Conservation (phyloP, 2,113 vertebrate genomes). For the Anolis carolinensis region DNA sequence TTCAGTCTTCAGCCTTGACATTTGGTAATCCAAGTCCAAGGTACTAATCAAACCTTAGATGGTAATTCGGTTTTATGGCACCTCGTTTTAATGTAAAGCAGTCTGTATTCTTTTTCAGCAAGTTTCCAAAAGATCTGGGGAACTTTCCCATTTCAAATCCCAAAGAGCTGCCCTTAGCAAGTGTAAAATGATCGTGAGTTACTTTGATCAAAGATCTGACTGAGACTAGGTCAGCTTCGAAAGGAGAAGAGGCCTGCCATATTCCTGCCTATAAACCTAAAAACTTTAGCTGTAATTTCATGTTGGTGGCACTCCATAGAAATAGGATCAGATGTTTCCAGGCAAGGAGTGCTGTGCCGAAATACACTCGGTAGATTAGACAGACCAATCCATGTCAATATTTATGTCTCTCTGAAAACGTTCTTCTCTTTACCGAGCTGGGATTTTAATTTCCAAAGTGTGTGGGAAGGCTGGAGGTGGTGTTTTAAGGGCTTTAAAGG, state of each 20-base stretch:
- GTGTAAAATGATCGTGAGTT: not conserved
- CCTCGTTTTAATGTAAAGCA: too few relatives aligned
- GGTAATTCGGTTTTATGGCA: too few relatives aligned
- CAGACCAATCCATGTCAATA: conserved; percentile 25
- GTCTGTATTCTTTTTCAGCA: too few relatives aligned
- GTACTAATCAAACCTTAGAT: too few relatives aligned
- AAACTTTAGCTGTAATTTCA: not conserved
- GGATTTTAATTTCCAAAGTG: not conserved
- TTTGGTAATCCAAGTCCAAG: too few relatives aligned
- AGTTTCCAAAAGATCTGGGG: too few relatives aligned
- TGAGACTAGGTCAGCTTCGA: not conserved
- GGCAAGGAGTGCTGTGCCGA: not conserved
- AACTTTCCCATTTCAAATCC: too few relatives aligned
- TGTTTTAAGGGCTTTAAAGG: conserved; percentile 27
- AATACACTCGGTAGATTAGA: not conserved
- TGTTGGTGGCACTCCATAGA: not conserved
- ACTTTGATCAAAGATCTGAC: not conserved
- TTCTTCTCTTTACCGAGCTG: not conserved
- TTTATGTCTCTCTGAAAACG: conserved; percentile 11
- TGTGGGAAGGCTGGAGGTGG: conserved; percentile 9
- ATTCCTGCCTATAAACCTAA: not conserved
- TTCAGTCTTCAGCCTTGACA: too few relatives aligned
- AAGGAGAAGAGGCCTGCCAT: not conserved
- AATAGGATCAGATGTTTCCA: not conserved
- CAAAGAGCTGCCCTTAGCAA: not conserved